Evolutionary conservation across 2,113 vertebrate genomes (phyloP), one percentile per base, ranked within the genome.

Genomic region (Podocnemis expansa): DNA sequence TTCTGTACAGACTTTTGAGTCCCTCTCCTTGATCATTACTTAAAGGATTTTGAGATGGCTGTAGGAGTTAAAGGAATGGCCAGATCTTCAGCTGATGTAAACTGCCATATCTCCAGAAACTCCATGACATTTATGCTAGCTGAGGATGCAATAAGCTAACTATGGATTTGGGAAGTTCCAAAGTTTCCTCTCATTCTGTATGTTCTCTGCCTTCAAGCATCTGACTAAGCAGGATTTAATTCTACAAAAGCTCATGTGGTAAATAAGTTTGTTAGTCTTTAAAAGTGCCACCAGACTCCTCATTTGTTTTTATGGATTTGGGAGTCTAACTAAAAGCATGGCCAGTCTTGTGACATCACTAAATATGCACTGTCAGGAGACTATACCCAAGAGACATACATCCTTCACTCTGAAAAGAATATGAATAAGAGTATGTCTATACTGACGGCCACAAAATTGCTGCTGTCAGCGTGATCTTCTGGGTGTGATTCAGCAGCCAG

Each of bases 101-200:
- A 75, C 7, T 43, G 6, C 22, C 24, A 43, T 43, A 75, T 43
- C 10, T 75, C 41, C 38, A 41, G 0, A 4, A 81, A 86, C 24
- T 27, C 25, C 70, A 58, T 19, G 6, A 25, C 91, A 41, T 55
- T 81, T 81, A 55, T 10, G 80, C 21, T 88, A 63, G 11, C 0
- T 75, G 93, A 88, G 89, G 85, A 88, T 94, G 93, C 91, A 70
- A 70, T 81, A 93, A 24, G 63, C 78, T 56, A 94, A 93, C 75
- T 11, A 12, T 4, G 31, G 52, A 87, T 85, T 87, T 70, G 85
- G n/a, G n/a, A n/a, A n/a, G n/a, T n/a, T n/a, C n/a, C n/a, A n/a
- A n/a, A n/a, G n/a, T n/a, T n/a, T n/a, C n/a, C n/a, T n/a, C n/a
- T n/a, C n/a, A n/a, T n/a, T n/a, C n/a, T n/a, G n/a, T n/a, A n/a